Evolutionary conservation across 2,888 invertebrate species (phyloP), one percentile per base, ranked within the genome.

Genomic region (Agrilus mali): DNA sequence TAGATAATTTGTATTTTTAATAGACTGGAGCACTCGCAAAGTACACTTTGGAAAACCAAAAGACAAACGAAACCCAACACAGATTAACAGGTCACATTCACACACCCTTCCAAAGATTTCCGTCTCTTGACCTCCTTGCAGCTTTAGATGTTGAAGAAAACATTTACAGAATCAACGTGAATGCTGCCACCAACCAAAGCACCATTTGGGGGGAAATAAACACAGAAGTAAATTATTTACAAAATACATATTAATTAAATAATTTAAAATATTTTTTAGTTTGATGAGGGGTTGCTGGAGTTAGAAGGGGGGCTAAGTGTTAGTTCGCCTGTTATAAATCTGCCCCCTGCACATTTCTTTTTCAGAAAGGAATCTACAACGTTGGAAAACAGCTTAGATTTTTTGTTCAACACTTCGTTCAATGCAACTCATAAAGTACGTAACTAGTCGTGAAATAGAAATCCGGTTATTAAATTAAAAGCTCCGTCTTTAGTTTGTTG

Each of bases 291-390:
- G 4, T 78, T 78, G 54, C 61, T 82, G 10, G 78, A 82, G 51
- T 46, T 59, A 22, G 55, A 52, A 40, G 51, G 59, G 20, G 50
- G 50, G 36, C 54, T 60, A 38, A 70, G 78, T 50, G 64, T 84
- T 2, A 73, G 75, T 0, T 80, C 83, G 1, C 70, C 75, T 0
- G 69, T 75, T 40, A 65, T 85, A 15, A 73, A 73, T 3, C 69
- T 84, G 41, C 84, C 85, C 42, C 74, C 70, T 49, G 77, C 79
- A 16, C 74, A 74, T 51, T 68, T 81, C 54, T 70, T 73, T 50
- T 74, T 80, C 36, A 81, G 78, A 53, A 83, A 82, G 53, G 80
- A 84, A 54, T 80, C 81, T 48, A 76, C 78, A 0, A 74, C 74
- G 1, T 63, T 69, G 0, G 81, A 82, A 51, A 83, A 79, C 49